Conservation (phyloP, 2,797 vertebrate genomes). For the Anas bahamensis region DNA sequence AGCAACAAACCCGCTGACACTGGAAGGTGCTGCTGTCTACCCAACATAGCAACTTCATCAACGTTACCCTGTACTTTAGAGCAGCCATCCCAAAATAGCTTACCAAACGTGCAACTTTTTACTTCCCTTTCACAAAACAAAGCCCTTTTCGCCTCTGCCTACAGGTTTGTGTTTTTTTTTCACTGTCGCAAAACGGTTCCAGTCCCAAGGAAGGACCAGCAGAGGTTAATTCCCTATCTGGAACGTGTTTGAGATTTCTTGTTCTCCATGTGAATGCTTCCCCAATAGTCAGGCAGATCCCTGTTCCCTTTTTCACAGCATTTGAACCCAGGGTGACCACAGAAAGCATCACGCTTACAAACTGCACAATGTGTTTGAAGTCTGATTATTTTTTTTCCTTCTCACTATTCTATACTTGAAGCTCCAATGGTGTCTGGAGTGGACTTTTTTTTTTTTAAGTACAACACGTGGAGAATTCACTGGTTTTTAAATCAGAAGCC, state of each 20-base stretch:
- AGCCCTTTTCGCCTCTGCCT: accelerated
- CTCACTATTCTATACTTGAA: background rate
- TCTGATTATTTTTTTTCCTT: background rate
- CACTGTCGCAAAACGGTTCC: background rate
- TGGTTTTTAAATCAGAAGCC: background rate
- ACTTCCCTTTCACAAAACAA: too few relatives aligned
- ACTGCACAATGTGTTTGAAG: background rate
- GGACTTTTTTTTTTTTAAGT: background rate
- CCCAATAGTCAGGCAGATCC: background rate
- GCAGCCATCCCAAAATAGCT: background rate
- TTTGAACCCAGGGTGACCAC: background rate
- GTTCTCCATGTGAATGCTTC: background rate
- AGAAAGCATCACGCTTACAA: background rate
- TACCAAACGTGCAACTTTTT: background rate
- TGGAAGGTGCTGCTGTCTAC: background rate
- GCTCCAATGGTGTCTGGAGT: background rate
- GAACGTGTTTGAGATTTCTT: background rate
- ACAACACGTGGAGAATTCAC: background rate
- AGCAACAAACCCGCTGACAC: background rate
- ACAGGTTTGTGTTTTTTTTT: too few relatives aligned
- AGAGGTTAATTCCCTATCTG: background rate
- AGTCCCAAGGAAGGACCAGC: background rate
- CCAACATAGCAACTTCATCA: background rate
- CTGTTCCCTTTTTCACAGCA: background rate
- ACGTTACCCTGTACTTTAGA: background rate